Base-by-base conservation (phyloP, 23 tunicate species). In the Styela clava region DNA sequence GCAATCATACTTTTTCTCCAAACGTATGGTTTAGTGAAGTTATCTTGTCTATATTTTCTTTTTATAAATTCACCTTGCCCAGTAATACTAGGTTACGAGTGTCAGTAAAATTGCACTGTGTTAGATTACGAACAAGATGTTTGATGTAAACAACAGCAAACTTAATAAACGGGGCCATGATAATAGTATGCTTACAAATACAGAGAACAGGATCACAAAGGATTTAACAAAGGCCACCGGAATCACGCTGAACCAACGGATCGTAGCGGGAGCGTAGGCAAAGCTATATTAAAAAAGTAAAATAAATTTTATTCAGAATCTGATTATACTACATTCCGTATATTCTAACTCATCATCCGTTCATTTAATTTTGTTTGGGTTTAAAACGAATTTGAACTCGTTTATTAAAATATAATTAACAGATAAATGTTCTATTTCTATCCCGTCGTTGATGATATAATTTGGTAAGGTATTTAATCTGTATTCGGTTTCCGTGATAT, bases 51-150 rank as follows among this genome's bases (percentile, higher is more conserved):
- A 5, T 44, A 44, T 44, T 44, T 44, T 44, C 56, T 5, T 44
- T n/a, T n/a, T n/a, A 44, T 44, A 5, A 44, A 44, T 12, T 5
- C 56, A 5, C 12, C 9, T 44, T 44, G 56, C 56, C 12, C 9
- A 44, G n/a, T 5, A 44, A 44, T 44, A 44, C 56, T 12, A 12
- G 56, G 56, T 44, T 44, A 12, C 12, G 56, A 7, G 56, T 5
- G 56, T 12, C 12, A 12, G 56, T 44, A 44, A 44, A 44, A 44
- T 44, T 44, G 12, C 56, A 44, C 56, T 44, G 7, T 44, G 56
- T 44, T 44, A 71, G 77, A 71, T 71, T 71, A 71, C 29, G 77
- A n/a, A 71, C 77, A 34, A 71, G 12, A 30, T 71, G 77, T 71
- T 18, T 18, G 35, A 34, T 71, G 77, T 71, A 71, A 71, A 71